A percentile compares a stretch with the other conserved stretches of the same genome.
These are phyloP conservation scores for Macrotrachela quadricornifera DNA, from an alignment of 1,140 invertebrate species.

Conservation along the genomic window DNA sequence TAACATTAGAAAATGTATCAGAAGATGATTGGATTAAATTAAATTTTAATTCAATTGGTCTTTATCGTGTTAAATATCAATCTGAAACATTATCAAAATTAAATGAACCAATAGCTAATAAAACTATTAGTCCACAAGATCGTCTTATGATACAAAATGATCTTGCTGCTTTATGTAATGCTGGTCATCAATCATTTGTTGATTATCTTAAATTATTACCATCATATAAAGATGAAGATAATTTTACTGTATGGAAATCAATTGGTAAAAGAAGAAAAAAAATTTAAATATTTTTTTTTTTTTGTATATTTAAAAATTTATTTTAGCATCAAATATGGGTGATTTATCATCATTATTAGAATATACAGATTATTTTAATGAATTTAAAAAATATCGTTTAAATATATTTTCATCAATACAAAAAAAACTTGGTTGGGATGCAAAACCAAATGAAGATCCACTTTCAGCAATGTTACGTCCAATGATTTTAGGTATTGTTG, in stretches of 20 bases:
- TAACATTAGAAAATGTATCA: neutral
- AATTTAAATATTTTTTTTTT: no score
- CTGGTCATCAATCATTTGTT: neutral
- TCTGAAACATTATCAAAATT: slow-evolving; percentile 1
- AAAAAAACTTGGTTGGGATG: neutral
- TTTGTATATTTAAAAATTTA: neutral
- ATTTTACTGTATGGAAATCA: slow-evolving; percentile 4
- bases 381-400: neutral
- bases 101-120: neutral
- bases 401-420: neutral
- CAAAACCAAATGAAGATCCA: neutral
- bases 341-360: slow-evolving; percentile 32
- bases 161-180: neutral
- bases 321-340: neutral
- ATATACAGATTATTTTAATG: slow-evolving; percentile 30
- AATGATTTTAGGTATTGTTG: neutral
- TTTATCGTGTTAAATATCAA: slow-evolving; percentile 4
- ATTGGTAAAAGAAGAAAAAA: no score
- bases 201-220: slow-evolving; percentile 4
- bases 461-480: neutral
- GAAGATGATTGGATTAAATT: slow-evolving; percentile 7
- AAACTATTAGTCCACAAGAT: slow-evolving; percentile 6
- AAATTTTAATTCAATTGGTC: slow-evolving; percentile 1
- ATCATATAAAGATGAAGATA: slow-evolving; percentile 2
- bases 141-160: slow-evolving; percentile 5